Base-by-base conservation (phyloP, 2,113 vertebrate species). In the Cromileptes altivelis region DNA sequence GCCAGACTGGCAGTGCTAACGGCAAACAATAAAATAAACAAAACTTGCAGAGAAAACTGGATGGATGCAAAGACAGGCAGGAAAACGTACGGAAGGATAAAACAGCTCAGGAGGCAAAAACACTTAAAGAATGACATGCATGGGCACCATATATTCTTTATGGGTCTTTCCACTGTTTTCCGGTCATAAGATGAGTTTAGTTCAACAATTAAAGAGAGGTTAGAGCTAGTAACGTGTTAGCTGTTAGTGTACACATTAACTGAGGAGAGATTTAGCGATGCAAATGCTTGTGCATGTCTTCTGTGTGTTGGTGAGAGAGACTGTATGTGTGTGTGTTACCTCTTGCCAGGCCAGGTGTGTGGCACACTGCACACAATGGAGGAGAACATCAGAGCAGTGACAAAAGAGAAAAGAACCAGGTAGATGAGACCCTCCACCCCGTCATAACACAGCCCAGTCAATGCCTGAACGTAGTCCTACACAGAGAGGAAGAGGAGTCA, bases 341-440 rank as follows among this genome's bases (percentile, higher is more conserved):
- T 98, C 93, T 98, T 98, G 47, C 97, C 94, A 82, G 98, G 98
- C 98, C 98, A 99, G 85, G 98, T 99, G 69, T 99, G 98, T 0
- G 98, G 98, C 82, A 99, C 94, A 0, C 98, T 99, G 96, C 98
- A 99, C 88, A 99, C 96, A 23, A 99, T 96, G 68, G 98, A 99
- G 90, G 97, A 99, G 96, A 99, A 98, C 98, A 99, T 99, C 92
- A 99, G 97, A 3, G 98, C 98, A 0, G 98, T 99, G 95, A 98
- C 96, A 23, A 99, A 98, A 85, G 98, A 99, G 94, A 99, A 99
- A 62, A 99, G 97, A 25, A 98, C 97, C 96, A 99, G 94, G 95
- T 99, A 99, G 95, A 99, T 97, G 91, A 99, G 94, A 15, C 98
- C 98, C 94, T 99, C 98, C 65, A 99, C 96, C 1, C 98, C 97